Percentiles rank a stretch among this genome's conserved stretches.
These are phyloP conservation scores for Hypercompe scribonia DNA, from an alignment of 2,888 invertebrate species.

Conservation along the genomic window DNA sequence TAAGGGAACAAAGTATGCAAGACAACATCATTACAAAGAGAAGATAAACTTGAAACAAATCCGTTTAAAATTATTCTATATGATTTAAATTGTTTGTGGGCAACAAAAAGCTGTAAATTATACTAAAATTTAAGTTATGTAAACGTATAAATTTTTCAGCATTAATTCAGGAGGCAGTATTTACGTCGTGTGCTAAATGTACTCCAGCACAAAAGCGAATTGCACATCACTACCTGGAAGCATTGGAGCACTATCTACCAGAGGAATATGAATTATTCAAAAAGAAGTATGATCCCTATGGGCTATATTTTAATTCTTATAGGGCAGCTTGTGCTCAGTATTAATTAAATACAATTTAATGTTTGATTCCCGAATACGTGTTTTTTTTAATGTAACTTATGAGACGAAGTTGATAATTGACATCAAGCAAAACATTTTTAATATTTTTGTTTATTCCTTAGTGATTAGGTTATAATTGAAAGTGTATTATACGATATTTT, in stretches of 20 bases:
- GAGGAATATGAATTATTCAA: neutral
- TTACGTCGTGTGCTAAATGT: neutral
- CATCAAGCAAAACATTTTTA: no score
- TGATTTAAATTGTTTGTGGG: neutral
- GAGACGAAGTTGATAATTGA: no score
- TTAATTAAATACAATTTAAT: neutral
- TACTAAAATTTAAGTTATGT: neutral
- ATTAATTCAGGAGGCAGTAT: neutral
- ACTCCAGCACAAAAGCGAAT: neutral
- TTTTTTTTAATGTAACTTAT: neutral
- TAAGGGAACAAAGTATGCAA: no score
- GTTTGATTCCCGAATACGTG: no score
- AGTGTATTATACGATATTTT: no score
- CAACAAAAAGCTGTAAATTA: neutral
- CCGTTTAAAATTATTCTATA: neutral
- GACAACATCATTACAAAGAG: no score
- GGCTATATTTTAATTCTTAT: neutral
- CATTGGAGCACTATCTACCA: neutral
- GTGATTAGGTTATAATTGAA: no score
- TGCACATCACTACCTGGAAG: neutral
- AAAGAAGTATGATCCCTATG: neutral
- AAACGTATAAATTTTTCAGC: neutral
- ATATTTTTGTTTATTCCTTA: no score
- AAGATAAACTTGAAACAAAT: no score
- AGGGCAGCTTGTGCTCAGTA: neutral